Percentiles rank a stretch among this genome's conserved stretches.
These are phyloP conservation scores for Cephus pygmeus DNA, from an alignment of 2,888 invertebrate species.

Conservation along the genomic window DNA sequence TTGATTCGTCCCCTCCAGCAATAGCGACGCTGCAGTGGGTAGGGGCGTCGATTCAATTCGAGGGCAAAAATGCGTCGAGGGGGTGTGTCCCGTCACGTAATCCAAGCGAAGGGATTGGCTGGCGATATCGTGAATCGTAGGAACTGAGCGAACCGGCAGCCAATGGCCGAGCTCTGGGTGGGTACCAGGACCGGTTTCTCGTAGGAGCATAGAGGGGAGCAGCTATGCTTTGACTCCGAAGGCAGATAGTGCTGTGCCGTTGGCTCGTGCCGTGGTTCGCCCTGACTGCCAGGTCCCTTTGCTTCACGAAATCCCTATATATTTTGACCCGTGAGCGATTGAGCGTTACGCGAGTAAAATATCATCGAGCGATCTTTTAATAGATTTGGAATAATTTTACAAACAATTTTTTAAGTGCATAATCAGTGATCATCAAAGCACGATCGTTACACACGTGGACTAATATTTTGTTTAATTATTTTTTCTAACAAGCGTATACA, in stretches of 20 bases:
- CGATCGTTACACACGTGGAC: not conserved
- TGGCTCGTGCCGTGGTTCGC: constrained; percentile 61
- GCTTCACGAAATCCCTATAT: constrained; percentile 8
- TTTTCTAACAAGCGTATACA: not conserved
- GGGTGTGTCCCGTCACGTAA: constrained; percentile 48
- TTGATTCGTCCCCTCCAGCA: constrained; percentile 62
- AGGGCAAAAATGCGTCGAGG: constrained; percentile 50
- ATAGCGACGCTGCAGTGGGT: constrained; percentile 23
- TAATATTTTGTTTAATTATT: not conserved
- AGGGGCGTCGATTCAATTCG: constrained; percentile 63
- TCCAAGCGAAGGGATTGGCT: constrained; percentile 43
- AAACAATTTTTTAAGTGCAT: not conserved
- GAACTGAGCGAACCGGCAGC: constrained; percentile 32
- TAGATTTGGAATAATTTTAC: not conserved
- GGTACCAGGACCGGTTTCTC: constrained; percentile 53
- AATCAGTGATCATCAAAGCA: not conserved
- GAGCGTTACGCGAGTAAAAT: not conserved
- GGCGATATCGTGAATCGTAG: constrained; percentile 37
- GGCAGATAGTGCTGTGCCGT: constrained; percentile 66
- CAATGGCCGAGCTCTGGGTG: constrained; percentile 56
- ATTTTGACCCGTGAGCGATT: not conserved
- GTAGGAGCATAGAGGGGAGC: constrained; percentile 50
- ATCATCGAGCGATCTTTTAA: not conserved
- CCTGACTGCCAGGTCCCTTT: constrained; percentile 42
- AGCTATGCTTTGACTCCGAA: constrained; percentile 48